Conservation (phyloP, 2,888 invertebrate species). For the Chaitophorus viminalis region DNA sequence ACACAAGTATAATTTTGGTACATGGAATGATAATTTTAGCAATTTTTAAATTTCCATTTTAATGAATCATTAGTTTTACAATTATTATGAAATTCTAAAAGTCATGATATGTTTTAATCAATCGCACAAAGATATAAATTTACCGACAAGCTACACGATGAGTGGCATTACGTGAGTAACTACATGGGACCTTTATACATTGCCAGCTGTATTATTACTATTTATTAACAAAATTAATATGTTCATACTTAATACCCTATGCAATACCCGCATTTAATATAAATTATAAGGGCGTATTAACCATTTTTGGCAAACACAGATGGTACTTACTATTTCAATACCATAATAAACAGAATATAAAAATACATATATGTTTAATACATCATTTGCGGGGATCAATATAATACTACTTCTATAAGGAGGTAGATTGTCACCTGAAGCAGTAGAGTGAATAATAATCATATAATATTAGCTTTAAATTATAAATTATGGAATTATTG, state of each 20-base stretch:
- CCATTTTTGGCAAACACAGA: constrained; percentile 36
- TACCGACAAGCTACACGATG: background rate
- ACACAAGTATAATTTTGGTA: too few relatives aligned
- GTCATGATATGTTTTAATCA: background rate
- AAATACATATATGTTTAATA: background rate
- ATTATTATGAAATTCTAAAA: background rate
- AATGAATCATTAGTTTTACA: background rate
- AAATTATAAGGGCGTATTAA: constrained; percentile 46
- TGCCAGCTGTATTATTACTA: constrained; percentile 17
- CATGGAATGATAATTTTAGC: too few relatives aligned
- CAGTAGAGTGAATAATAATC: background rate
- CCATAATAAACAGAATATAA: too few relatives aligned
- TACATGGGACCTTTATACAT: constrained; percentile 14
- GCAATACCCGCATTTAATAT: constrained; percentile 31
- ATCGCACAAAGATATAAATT: background rate
- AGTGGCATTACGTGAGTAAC: constrained; percentile 7
- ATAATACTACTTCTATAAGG: background rate
- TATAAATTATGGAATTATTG: too few relatives aligned
- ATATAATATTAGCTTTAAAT: too few relatives aligned
- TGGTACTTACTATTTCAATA: too few relatives aligned
- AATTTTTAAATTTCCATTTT: too few relatives aligned
- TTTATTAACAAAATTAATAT: constrained; percentile 25
- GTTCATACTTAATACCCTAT: background rate
- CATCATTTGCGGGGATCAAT: too few relatives aligned
- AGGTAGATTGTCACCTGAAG: too few relatives aligned